Evolutionary conservation across 2,113 vertebrate species (phyloP), one percentile per base, ranked within the genome.

Genomic region (Cygnus buccinator): DNA sequence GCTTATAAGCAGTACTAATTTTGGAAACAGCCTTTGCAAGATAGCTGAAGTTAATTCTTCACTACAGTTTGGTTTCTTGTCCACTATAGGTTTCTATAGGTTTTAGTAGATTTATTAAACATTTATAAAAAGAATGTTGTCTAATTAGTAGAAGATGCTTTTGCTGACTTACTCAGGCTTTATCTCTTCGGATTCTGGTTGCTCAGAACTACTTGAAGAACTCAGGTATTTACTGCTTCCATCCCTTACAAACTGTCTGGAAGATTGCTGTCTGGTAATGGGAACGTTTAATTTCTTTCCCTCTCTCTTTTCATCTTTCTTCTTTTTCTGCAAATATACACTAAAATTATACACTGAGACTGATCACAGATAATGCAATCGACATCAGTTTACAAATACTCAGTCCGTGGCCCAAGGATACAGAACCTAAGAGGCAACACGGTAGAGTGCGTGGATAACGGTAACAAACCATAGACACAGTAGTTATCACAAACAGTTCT

Each of bases 131-230:
- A 67, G 20, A 77, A 57, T 10, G 23, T 58, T 28, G 23, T 46
- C 83, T 84, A 6, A 8, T 6, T 54, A 79, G 72, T 46, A 71
- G 43, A 73, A 85, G 46, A 41, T 33, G 66, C 55, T 89, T 77
- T 63, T 57, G 57, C 50, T 35, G 43, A 97, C 97, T 90, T 96
- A 99, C 99, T 98, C 94, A 1, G 96, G 96, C 58, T 97, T 97
- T 52, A 98, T 88, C 81, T 98, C 97, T 33, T 95, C 26, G 6
- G 96, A 79, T 50, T 94, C 76, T 31, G 91, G 93, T 52, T 96
- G 74, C n/a, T 96, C 77, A 78, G 80, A 63, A 74, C 52, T 10
- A 7, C 20, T 6, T 2, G 5, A 5, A 55, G 80, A 7, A 81
- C 11, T 59, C 35, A 10, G 73, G 55, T 78, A 11, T 85, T 96